Percentiles rank a stretch among this genome's conserved stretches.
These are phyloP conservation scores for Cantharis flavilabris DNA, from an alignment of 2,888 invertebrate species.

Conservation along the genomic window DNA sequence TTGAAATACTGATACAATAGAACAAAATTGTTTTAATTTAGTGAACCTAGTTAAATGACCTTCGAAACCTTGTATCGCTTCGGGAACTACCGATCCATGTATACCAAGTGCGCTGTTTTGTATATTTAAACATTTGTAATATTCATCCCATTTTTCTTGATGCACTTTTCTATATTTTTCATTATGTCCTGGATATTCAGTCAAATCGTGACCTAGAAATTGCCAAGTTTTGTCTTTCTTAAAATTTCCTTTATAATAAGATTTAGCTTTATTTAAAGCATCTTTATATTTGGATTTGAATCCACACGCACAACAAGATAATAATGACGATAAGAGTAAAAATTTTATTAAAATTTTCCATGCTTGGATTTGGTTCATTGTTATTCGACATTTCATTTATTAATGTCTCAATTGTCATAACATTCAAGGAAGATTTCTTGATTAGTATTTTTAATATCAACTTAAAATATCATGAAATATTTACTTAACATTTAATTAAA, in stretches of 20 bases:
- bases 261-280: constrained; percentile 48
- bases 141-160: constrained; percentile 58
- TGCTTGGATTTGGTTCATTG: background rate
- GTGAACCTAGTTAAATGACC: constrained; percentile 55
- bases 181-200: constrained; percentile 58
- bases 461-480: background rate
- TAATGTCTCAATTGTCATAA: background rate
- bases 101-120: constrained; percentile 49
- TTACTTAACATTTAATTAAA: background rate
- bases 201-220: constrained; percentile 49
- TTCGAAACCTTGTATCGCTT: constrained; percentile 53
- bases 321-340: background rate
- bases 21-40: background rate
- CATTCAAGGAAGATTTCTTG: background rate
- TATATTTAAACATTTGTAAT: constrained; percentile 59
- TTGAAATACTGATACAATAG: background rate
- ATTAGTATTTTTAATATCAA: background rate
- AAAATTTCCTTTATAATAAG: constrained; percentile 47
- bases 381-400: background rate
- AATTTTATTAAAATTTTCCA: background rate
- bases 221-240: constrained; percentile 48
- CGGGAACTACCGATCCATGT: constrained; percentile 50
- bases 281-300: constrained; percentile 33
- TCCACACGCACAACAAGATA: background rate
- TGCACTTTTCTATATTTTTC: constrained; percentile 50